Percentiles rank a stretch among this genome's conserved stretches.
Evolutionary conservation across 1,140 invertebrate genomes (phyloP).

Genomic region (Heliothis virescens): DNA sequence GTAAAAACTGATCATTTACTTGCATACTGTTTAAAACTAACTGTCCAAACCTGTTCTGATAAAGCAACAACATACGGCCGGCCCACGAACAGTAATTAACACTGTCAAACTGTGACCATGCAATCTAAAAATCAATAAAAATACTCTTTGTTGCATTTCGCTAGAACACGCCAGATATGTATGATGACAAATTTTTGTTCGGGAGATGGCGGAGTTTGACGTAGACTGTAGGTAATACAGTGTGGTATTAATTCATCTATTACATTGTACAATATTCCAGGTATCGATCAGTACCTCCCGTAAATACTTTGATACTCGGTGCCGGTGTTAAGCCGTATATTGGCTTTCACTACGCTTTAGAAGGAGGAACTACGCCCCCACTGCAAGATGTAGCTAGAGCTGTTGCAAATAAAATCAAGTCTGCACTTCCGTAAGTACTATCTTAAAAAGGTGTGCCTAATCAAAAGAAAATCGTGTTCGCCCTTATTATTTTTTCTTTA

Average conservation of each 20-base stretch:
- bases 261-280: constrained; percentile 63
- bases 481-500: background rate
- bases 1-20: constrained; percentile 58
- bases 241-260: too few species aligned
- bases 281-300: constrained; percentile 91
- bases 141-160: too few species aligned
- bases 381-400: constrained; percentile 95
- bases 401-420: constrained; percentile 95
- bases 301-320: constrained; percentile 92
- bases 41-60: background rate
- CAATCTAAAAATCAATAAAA: too few species aligned
- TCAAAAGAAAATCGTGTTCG: too few species aligned
- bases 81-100: too few species aligned
- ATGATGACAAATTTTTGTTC: too few species aligned
- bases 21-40: background rate
- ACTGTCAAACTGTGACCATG: too few species aligned
- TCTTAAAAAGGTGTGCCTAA: too few species aligned
- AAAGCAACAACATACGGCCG: too few species aligned
- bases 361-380: constrained; percentile 91
- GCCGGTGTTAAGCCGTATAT: constrained; percentile 94
- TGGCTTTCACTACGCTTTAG: constrained; percentile 95
- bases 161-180: too few species aligned
- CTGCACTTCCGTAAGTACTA: constrained; percentile 92
- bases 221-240: too few species aligned
- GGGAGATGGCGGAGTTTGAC: too few species aligned